Evolutionary conservation across 2,113 vertebrate genomes (phyloP).

Genomic region (Hippolais icterina): DNA sequence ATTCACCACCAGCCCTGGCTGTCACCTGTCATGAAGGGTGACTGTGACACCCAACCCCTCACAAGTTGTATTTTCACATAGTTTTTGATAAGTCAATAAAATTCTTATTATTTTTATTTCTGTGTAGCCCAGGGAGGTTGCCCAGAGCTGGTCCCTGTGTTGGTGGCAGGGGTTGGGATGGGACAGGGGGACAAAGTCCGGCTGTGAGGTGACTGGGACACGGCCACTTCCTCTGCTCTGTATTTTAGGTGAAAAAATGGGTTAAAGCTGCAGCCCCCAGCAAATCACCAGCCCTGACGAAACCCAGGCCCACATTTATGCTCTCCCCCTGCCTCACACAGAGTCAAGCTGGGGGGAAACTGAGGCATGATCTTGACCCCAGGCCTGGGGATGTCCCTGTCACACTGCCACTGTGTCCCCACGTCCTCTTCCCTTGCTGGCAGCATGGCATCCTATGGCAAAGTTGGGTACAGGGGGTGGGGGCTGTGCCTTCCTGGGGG

Average conservation of each 20-base stretch:
- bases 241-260: neutral
- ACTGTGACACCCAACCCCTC: neutral
- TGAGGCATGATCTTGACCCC: neutral
- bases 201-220: neutral
- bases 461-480: accelerated
- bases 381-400: neutral
- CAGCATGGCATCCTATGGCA: neutral
- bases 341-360: neutral
- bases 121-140: accelerated
- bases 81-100: slow-evolving; percentile 42
- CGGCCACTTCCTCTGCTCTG: accelerated
- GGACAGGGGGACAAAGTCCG: accelerated
- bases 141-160: neutral
- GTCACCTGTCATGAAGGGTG: accelerated
- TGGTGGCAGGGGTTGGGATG: neutral
- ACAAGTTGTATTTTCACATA: neutral
- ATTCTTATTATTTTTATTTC: neutral
- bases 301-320: neutral
- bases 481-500: neutral
- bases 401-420: accelerated
- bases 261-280: neutral
- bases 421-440: neutral
- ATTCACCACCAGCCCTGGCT: neutral
- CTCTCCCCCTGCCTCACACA: neutral
- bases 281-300: accelerated